Percentiles rank a stretch among this genome's conserved stretches.
Conservation (phyloP, 2,888 invertebrate genomes). For the Tiphia femorata region DNA sequence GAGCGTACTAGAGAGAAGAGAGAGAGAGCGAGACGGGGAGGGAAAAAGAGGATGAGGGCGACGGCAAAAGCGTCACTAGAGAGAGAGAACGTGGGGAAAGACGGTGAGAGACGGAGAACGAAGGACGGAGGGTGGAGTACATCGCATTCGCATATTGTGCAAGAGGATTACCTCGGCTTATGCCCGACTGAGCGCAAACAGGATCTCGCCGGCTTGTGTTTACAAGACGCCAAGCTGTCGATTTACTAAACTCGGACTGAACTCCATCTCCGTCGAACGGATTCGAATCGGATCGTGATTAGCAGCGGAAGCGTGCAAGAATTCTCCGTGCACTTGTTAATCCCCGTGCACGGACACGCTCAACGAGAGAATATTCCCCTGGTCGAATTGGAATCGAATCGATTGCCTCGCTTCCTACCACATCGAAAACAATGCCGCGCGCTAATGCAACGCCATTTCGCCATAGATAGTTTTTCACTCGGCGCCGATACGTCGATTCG, state of each 20-base stretch:
- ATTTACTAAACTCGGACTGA: constrained; percentile 51
- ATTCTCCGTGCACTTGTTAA: neutral
- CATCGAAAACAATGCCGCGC: neutral
- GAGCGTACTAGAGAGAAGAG: neutral
- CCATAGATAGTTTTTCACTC: too few species aligned
- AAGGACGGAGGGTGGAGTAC: constrained; percentile 25
- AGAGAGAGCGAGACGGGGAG: constrained; percentile 1
- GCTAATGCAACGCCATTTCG: too few species aligned
- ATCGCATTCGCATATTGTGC: constrained; percentile 61
- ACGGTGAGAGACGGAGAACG: neutral
- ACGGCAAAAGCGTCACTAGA: neutral
- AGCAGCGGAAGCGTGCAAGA: constrained; percentile 21
- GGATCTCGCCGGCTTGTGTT: constrained; percentile 64
- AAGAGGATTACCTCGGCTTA: constrained; percentile 67
- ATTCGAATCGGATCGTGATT: constrained; percentile 46
- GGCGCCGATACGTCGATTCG: too few species aligned
- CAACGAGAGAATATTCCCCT: neutral
- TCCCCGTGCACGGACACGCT: constrained; percentile 11
- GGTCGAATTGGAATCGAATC: neutral
- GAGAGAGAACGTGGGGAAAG: neutral
- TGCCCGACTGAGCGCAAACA: constrained; percentile 66
- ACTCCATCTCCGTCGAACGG: constrained; percentile 32
- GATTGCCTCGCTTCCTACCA: neutral
- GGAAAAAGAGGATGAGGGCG: neutral
- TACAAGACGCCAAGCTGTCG: constrained; percentile 66